phyloP scores from a whole-genome alignment of 2,113 vertebrate species.

The Megaceryle maxima region DNA sequence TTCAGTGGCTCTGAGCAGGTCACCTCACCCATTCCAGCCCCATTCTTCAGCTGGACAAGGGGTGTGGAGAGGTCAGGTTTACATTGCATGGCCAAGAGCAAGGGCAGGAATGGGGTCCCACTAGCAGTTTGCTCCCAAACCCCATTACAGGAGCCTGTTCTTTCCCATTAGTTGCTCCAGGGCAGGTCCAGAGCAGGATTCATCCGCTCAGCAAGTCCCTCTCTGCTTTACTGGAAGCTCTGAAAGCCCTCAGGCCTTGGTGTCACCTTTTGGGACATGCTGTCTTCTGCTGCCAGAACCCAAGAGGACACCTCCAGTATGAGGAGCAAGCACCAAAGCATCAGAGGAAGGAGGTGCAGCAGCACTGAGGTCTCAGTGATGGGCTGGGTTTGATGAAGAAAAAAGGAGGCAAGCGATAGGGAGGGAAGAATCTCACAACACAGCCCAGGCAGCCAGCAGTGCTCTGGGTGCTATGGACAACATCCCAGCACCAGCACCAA shows the following conservation, averaged over 20 bases:
- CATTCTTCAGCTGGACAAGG: neutral
- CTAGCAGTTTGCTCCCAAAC: neutral
- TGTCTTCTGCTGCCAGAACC: neutral
- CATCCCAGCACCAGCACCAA: neutral
- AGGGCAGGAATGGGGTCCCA: neutral
- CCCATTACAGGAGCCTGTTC: neutral
- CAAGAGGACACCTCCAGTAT: neutral
- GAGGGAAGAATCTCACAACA: neutral
- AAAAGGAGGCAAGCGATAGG: neutral
- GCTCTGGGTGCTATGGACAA: neutral
- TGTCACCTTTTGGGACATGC: neutral
- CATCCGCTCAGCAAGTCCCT: fast-evolving
- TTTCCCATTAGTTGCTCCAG: neutral
- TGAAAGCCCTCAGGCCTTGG: neutral
- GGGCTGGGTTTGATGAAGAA: neutral
- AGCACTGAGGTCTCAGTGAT: neutral
- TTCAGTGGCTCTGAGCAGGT: neutral
- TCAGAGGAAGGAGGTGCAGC: neutral
- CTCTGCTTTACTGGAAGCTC: neutral
- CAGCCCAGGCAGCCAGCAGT: neutral
- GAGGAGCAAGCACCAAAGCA: neutral
- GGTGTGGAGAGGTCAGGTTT: neutral
- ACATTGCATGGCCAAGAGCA: neutral
- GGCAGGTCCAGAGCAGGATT: neutral
- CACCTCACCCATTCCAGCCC: neutral